Percentiles rank a stretch among this genome's conserved stretches.
These are phyloP conservation scores for Cyclopterus lumpus DNA, from an alignment of 2,797 vertebrate species.

Conservation along the genomic window DNA sequence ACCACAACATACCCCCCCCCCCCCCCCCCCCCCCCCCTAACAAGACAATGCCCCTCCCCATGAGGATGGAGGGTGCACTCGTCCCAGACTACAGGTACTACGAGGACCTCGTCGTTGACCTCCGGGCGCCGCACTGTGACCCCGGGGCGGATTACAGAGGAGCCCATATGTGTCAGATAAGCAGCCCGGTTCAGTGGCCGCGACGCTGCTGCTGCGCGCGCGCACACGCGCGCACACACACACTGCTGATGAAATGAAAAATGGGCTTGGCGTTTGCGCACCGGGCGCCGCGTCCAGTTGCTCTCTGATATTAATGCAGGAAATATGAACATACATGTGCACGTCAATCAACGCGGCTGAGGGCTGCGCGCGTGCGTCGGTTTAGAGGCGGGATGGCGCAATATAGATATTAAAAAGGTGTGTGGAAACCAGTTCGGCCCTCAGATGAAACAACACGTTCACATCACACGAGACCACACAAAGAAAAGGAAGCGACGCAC, in stretches of 20 bases:
- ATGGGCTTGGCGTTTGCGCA: constrained; percentile 78
- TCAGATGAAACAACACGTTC: too few species aligned
- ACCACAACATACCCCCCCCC: constrained; percentile 33
- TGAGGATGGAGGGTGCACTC: constrained; percentile 58
- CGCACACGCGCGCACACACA: background rate
- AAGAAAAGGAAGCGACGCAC: too few species aligned
- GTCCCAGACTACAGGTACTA: constrained; percentile 25
- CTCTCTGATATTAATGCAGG: constrained; percentile 17
- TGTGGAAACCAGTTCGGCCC: too few species aligned
- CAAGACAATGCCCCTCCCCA: constrained; percentile 11
- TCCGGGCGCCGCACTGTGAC: constrained; percentile 26
- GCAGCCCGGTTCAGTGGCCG: constrained; percentile 44
- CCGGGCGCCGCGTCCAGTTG: constrained; percentile 48
- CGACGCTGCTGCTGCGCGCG: constrained; percentile 15
- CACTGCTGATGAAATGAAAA: constrained; percentile 56
- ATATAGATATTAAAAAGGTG: too few species aligned
- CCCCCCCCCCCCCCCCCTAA: background rate
- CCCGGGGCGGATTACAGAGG: constrained; percentile 61
- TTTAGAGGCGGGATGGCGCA: background rate
- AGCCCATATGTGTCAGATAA: constrained; percentile 68
- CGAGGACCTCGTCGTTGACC: constrained; percentile 14
- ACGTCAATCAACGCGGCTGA: background rate
- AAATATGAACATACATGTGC: background rate
- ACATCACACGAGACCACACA: too few species aligned
- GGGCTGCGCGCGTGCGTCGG: background rate